phyloP scores from a whole-genome alignment of 2,797 vertebrate species.

The Muscicapa striata region DNA sequence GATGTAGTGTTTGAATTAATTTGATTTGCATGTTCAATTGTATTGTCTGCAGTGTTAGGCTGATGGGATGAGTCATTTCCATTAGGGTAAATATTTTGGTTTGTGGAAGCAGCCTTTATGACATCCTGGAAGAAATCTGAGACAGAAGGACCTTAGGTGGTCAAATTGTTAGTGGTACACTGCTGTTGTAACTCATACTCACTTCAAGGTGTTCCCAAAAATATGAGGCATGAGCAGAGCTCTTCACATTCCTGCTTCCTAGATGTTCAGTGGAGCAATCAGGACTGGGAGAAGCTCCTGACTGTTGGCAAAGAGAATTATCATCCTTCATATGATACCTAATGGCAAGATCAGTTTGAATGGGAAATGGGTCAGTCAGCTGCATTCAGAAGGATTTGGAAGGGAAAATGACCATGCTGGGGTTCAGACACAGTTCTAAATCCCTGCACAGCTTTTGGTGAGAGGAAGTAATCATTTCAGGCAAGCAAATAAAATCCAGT shows the following conservation, averaged over 20 bases:
- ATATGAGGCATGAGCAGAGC: fast-evolving
- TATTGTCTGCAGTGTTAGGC: not conserved
- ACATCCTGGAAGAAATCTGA: not conserved
- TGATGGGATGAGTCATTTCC: not conserved
- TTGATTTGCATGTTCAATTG: not conserved
- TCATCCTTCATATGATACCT: not conserved
- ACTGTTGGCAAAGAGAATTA: not conserved
- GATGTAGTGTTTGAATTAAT: not conserved
- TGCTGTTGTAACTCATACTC: not conserved
- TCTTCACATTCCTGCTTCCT: not conserved
- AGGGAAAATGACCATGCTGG: not conserved
- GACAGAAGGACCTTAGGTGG: not conserved
- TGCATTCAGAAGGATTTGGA: not conserved
- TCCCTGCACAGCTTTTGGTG: not conserved
- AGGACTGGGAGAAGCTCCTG: not conserved
- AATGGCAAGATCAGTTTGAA: not conserved
- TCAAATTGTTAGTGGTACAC: not conserved
- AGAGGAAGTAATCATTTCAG: not conserved
- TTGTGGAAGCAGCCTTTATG: not conserved
- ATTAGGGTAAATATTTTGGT: not conserved
- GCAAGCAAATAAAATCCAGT: not conserved
- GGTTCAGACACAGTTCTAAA: not conserved
- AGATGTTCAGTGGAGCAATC: not conserved
- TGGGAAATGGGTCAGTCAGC: not conserved
- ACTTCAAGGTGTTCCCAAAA: not conserved